These are phyloP conservation scores for Stramonita haemastoma DNA, from an alignment of 2,888 invertebrate genomes.

Conservation along the genomic window DNA sequence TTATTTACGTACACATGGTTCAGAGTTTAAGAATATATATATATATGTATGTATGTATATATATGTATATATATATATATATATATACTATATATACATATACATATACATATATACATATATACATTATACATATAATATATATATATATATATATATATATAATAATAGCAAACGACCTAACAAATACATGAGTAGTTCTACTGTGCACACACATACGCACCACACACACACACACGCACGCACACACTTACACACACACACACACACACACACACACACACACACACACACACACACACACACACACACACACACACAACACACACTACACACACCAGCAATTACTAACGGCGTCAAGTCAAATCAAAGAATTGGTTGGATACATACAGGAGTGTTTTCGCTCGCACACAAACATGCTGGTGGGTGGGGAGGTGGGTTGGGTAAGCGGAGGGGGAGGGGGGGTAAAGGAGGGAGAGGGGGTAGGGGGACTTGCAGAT, in stretches of 20 bases:
- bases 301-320: constrained; percentile 8
- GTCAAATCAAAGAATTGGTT: no score
- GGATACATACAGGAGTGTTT: not conserved
- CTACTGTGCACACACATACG: not conserved
- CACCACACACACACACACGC: constrained; percentile 6
- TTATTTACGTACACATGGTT: no score
- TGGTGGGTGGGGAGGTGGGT: no score
- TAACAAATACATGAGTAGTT: no score
- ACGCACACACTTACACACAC: not conserved
- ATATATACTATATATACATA: not conserved
- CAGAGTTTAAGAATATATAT: no score
- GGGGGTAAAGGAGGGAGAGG: no score
- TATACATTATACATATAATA: not conserved
- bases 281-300: constrained; percentile 12
- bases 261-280: constrained; percentile 27
- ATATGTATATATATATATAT: not conserved
- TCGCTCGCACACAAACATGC: no score
- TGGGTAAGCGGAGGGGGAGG: no score
- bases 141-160: not conserved
- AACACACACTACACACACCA: constrained; percentile 3
- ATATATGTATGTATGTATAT: no score
- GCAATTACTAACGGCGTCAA: no score
- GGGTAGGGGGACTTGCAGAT: not conserved
- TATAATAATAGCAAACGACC: no score
- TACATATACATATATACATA: not conserved